phyloP scores from a whole-genome alignment of 2,113 vertebrate species.

The Polypterus bichir region DNA sequence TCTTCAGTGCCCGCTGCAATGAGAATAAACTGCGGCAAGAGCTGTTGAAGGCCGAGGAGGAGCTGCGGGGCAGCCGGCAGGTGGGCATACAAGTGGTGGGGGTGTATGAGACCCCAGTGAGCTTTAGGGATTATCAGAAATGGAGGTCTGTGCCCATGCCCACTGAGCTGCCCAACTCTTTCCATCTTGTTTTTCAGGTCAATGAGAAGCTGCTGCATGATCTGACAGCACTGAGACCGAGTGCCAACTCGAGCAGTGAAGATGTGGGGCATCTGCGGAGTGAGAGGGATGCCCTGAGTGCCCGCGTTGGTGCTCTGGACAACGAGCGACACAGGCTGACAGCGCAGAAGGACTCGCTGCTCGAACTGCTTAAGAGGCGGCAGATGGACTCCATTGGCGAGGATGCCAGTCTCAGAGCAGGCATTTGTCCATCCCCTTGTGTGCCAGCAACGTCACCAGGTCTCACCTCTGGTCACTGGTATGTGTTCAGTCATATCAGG shows the following conservation, averaged over 20 bases:
- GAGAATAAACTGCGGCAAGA: background rate
- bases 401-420: too few species aligned
- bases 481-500: too few species aligned
- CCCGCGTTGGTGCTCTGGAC: conserved; percentile 1
- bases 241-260: background rate
- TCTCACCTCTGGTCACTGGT: too few species aligned
- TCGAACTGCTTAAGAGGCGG: background rate
- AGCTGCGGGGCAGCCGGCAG: conserved; percentile 2
- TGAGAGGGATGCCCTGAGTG: background rate
- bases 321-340: conserved; percentile 1
- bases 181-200: background rate
- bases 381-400: too few species aligned
- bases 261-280: conserved; percentile 1
- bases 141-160: too few species aligned
- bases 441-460: too few species aligned
- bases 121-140: too few species aligned
- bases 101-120: too few species aligned
- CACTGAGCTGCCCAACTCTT: background rate
- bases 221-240: background rate
- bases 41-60: background rate
- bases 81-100: background rate
- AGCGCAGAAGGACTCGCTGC: background rate
- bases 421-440: too few species aligned
- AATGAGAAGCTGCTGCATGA: background rate
- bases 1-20: background rate